A percentile compares a stretch with the other conserved stretches of the same genome.
These are phyloP conservation scores for Drosophila bocqueti DNA, from an alignment of 1,140 invertebrate genomes.

Conservation along the genomic window DNA sequence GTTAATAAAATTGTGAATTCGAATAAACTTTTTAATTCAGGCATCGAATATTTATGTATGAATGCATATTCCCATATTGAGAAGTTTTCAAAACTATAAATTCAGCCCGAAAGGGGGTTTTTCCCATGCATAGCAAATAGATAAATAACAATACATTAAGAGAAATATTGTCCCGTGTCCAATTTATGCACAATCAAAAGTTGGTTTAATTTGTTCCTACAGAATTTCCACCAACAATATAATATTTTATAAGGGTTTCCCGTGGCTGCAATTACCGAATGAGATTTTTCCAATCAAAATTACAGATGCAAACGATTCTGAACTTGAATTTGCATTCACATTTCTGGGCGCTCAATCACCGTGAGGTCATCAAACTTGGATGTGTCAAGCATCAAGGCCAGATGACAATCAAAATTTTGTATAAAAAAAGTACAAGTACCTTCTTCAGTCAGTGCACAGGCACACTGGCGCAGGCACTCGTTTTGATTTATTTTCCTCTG, in stretches of 20 bases:
- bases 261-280: background rate
- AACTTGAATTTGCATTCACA: conserved; percentile 33
- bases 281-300: conserved; percentile 3
- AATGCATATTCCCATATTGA: no score
- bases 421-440: conserved; percentile 17
- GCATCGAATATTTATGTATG: no score
- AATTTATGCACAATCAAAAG: background rate
- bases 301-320: conserved; percentile 12
- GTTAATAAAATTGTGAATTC: no score
- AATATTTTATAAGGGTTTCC: background rate
- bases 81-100: background rate
- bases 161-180: background rate
- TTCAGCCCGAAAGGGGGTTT: background rate
- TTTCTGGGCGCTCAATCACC: conserved; percentile 26
- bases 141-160: background rate
- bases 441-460: conserved; percentile 13
- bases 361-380: conserved; percentile 60
- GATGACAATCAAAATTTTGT: conserved; percentile 40
- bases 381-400: conserved; percentile 48
- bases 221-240: background rate
- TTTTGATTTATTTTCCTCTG: conserved; percentile 54
- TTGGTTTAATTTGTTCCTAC: background rate
- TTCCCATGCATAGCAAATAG: background rate
- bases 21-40: no score
- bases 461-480: conserved; percentile 10